Percentiles rank a stretch among this genome's conserved stretches.
These are phyloP conservation scores for Solenopsis invicta DNA, from an alignment of 1,140 invertebrate genomes.

Conservation along the genomic window DNA sequence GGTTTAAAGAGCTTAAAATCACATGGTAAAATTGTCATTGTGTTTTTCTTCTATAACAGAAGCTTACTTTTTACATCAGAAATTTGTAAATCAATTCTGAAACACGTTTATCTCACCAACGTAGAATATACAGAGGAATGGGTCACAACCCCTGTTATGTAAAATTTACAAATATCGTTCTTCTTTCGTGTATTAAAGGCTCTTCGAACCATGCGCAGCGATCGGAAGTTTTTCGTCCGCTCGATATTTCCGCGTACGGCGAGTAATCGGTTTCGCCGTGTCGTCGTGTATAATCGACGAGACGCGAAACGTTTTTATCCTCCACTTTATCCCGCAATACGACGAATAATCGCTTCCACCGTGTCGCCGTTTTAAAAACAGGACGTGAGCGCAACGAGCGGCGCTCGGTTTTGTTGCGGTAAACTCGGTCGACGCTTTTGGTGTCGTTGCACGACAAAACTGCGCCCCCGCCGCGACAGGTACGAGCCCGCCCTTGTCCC, in stretches of 20 bases:
- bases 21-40: too few relatives aligned
- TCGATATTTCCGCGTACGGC: conserved; percentile 33
- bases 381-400: conserved; percentile 31
- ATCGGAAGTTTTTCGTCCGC: conserved; percentile 42
- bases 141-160: not conserved
- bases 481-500: conserved; percentile 54
- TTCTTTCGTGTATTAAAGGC: conserved; percentile 21
- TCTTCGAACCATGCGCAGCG: not conserved
- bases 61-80: not conserved
- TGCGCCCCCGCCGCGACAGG: conserved; percentile 66
- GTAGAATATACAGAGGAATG: too few relatives aligned
- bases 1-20: not conserved
- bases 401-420: conserved; percentile 39
- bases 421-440: conserved; percentile 70
- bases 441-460: conserved; percentile 71
- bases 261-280: conserved; percentile 66
- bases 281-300: conserved; percentile 71
- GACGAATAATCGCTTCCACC: conserved; percentile 73
- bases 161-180: not conserved
- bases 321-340: conserved; percentile 45
- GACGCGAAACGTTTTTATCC: conserved; percentile 72
- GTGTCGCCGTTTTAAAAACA: conserved; percentile 74
- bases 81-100: not conserved
- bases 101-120: not conserved
- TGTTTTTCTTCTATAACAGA: not conserved